Evolutionary conservation across 2,113 vertebrate species (phyloP), one percentile per base, ranked within the genome.

Genomic region (Eolophus roseicapilla): DNA sequence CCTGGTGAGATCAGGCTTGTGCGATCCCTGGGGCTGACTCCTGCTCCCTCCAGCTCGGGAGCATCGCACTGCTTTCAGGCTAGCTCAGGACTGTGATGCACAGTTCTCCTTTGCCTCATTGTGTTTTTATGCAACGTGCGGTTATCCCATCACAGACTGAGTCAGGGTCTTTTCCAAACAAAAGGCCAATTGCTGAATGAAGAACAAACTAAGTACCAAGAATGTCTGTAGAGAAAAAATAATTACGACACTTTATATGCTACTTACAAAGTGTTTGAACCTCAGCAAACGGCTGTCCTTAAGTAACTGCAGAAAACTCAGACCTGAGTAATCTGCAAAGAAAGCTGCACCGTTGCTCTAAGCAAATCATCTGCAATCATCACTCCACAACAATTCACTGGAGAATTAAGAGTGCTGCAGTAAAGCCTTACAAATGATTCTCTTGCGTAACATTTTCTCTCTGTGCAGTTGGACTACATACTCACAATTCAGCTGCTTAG

Each of bases 401-500:
- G 25, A 86, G 67, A 79, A 92, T 47, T 64, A 60, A 13, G 8
- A 47, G 50, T 23, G 29, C 49, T 47, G 50, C 13, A 68, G 55
- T 55, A 85, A 85, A 86, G 14, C 35, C 37, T 74, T 62, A 59
- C 19, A 88, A 77, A 83, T 20, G 0, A 63, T 68, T 65, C 59
- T 93, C 39, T n/a, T 1, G 0, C 0, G 0, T 37, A 59, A 33
- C 25, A 5, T 67, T 84, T 77, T 82, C 37, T 67, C 27, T 50
- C 35, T 57, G 44, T 0, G 3, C 43, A 62, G 60, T 57, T 47
- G 70, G 28, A 33, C 52, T 69, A 63, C 43, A 17, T 28, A 57
- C 27, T 47, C 59, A 27, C 50, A 37, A 7, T 64, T 37, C 59
- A 57, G 27, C 49, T 67, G 15, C 47, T 81, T 25, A 63, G 33